Evolutionary conservation across 2,113 vertebrate genomes (phyloP).

Genomic region (Thomomys bottae): DNA sequence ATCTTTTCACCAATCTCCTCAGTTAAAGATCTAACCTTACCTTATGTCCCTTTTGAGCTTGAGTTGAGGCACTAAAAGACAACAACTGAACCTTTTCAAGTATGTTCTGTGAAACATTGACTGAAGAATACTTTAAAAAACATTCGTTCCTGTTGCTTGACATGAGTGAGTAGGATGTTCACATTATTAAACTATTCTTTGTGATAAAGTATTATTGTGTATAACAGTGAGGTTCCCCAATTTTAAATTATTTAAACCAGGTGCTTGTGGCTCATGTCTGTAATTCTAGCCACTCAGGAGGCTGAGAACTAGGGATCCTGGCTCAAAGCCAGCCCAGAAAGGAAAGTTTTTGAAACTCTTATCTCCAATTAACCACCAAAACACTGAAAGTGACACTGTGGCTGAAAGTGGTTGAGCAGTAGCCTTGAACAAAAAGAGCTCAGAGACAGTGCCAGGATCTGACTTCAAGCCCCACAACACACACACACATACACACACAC

Average conservation of each 20-base stretch:
- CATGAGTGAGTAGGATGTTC: neutral
- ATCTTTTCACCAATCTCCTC: neutral
- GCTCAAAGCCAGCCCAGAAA: too few relatives aligned
- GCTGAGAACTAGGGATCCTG: too few relatives aligned
- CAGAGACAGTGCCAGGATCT: too few relatives aligned
- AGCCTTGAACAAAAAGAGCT: too few relatives aligned
- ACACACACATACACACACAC: too few relatives aligned
- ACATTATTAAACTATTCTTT: slow-evolving; percentile 4
- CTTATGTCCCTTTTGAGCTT: neutral
- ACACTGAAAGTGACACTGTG: too few relatives aligned
- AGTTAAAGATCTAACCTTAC: neutral
- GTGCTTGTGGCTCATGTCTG: too few relatives aligned
- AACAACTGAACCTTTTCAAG: neutral
- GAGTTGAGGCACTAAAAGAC: neutral
- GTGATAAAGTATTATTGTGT: neutral
- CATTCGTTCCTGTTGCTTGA: neutral
- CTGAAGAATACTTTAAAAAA: neutral
- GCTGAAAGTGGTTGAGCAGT: too few relatives aligned
- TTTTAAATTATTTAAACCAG: slow-evolving; percentile 29
- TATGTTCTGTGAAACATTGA: neutral
- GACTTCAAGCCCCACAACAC: too few relatives aligned
- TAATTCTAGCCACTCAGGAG: too few relatives aligned
- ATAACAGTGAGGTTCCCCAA: neutral
- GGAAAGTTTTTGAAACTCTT: too few relatives aligned
- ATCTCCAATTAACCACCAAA: too few relatives aligned